phyloP scores from a whole-genome alignment of 2,888 invertebrate genomes.

The Plagiodera versicolora region DNA sequence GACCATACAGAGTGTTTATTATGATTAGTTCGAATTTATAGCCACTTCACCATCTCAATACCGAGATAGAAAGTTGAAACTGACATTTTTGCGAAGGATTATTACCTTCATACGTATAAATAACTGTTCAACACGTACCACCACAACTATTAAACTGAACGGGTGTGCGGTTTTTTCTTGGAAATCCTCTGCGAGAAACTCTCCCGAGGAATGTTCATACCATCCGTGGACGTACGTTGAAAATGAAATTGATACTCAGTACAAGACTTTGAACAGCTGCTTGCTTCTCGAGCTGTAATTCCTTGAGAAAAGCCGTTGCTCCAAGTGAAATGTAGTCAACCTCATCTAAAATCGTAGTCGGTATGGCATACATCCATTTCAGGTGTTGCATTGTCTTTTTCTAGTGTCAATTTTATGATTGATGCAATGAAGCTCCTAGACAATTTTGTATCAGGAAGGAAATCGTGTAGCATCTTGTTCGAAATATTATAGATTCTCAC shows the following conservation, averaged over 20 bases:
- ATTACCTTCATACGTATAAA: constrained; percentile 13
- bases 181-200: constrained; percentile 13
- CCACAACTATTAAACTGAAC: constrained; percentile 9
- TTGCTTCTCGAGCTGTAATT: neutral
- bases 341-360: too few species aligned
- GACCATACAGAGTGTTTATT: constrained; percentile 14
- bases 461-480: too few species aligned
- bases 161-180: constrained; percentile 10
- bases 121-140: constrained; percentile 16
- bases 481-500: too few species aligned
- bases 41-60: constrained; percentile 15
- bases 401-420: too few species aligned
- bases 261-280: neutral
- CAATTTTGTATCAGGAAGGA: too few species aligned
- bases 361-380: too few species aligned
- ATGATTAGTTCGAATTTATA: constrained; percentile 18
- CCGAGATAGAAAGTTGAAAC: constrained; percentile 23
- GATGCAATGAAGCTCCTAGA: too few species aligned
- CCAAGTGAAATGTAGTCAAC: too few species aligned
- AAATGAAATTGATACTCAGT: constrained; percentile 9
- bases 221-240: constrained; percentile 4
- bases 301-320: neutral
- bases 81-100: constrained; percentile 17
- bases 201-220: constrained; percentile 4
- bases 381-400: too few species aligned